Conservation (phyloP, 53 echinoderm and acorn worm genomes). For the Pentamera pediparva region DNA sequence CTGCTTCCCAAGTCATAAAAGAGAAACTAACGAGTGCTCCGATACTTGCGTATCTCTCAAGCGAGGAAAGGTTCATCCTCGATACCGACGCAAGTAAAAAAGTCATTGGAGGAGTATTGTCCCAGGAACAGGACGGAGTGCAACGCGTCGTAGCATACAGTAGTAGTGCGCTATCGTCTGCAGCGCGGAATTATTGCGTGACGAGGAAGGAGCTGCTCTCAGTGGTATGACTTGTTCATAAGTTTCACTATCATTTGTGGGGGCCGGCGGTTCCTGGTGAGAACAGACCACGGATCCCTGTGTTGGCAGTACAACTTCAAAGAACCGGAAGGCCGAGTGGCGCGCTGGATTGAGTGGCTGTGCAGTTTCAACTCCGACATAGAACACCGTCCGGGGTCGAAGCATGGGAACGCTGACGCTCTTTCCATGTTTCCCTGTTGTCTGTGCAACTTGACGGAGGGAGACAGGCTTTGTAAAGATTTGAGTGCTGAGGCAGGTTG, state of each 20-base stretch:
- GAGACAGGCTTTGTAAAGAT: too few relatives aligned
- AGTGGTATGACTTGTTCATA: not conserved
- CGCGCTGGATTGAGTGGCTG: too few relatives aligned
- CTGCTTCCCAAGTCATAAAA: conserved; percentile 29
- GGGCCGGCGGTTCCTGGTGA: not conserved
- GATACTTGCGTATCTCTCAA: conserved; percentile 23
- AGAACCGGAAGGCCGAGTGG: too few relatives aligned
- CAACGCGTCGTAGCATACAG: conserved; percentile 31
- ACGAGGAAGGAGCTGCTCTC: conserved; percentile 18
- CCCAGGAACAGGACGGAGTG: conserved; percentile 21
- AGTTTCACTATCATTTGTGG: conserved; percentile 6
- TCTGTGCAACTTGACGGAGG: too few relatives aligned
- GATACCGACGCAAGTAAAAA: conserved; percentile 40
- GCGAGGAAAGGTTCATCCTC: conserved; percentile 12
- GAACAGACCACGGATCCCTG: too few relatives aligned
- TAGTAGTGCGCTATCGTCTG: conserved; percentile 12
- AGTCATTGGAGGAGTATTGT: conserved; percentile 18
- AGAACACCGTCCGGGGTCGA: too few relatives aligned
- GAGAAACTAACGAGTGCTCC: conserved; percentile 13
- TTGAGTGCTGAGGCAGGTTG: too few relatives aligned
- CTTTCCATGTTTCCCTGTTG: not conserved
- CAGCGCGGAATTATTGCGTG: conserved; percentile 1
- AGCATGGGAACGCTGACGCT: conserved; percentile 14
- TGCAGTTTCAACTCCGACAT: too few relatives aligned
- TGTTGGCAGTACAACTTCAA: too few relatives aligned